Evolutionary conservation across 1,140 invertebrate species (phyloP), one percentile per base, ranked within the genome.

Genomic region (Drosophila azteca): DNA sequence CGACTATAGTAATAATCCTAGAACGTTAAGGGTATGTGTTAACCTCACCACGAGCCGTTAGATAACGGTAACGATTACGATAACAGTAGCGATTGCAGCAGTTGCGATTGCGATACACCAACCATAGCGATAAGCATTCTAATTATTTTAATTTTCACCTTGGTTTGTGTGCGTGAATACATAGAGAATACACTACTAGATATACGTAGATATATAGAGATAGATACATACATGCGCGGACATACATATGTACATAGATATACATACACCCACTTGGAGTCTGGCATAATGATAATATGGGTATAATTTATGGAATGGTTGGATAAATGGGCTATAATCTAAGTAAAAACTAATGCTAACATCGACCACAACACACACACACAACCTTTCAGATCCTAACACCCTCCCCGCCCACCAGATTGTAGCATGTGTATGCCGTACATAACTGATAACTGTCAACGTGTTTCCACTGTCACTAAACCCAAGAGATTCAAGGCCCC

Each of bases 1-100:
- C 92, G 96, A 97, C 94, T 97, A 98, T 94, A 96, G 95, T 87
- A 95, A 96, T 93, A 94, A 95, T 93, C 96, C 96, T 91, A 95
- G 95, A 94, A 96, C 97, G 92, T 93, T 97, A 93, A 95, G 96
- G 95, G 97, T 98, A 94, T 82, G 91, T 92, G 90, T 87, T 87
- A 83, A 87, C 76, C 83, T 62, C 65, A 70, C 64, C 64, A 60
- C 55, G 75, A 70, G 68, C 50, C 39, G 69, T 79, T 69, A 67
- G 61, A 80, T 79, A 83, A 82, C 79, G 61, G 76, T 79, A 83
- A 82, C 79, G 55, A 62, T 50, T 63, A 68, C n/a, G 62, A 83
- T 66, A 74, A 71, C 55, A 58, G 39, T 76, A 79, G 39, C 60
- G 43, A 77, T 70, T 61, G 65, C 61, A 41, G 60, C 63, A n/a